phyloP scores from a whole-genome alignment of 1,140 invertebrate species.

The Cecropterus lyciades region DNA sequence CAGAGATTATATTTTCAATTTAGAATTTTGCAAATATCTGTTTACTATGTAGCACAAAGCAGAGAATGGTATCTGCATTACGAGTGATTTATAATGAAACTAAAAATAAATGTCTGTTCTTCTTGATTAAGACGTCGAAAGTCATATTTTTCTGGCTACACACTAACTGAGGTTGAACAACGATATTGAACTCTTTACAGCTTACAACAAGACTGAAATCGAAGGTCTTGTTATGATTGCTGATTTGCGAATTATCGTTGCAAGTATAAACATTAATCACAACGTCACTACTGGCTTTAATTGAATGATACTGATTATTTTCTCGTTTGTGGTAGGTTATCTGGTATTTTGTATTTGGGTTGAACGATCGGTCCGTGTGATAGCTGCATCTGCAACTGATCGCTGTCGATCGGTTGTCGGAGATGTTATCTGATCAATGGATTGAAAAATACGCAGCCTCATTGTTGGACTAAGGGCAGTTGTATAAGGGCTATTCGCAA shows the following conservation, averaged over 20 bases:
- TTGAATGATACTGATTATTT: conserved; percentile 39
- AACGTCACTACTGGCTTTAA: conserved; percentile 37
- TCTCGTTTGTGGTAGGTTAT: conserved; percentile 43
- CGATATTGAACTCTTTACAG: conserved; percentile 8
- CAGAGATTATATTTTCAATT: neutral
- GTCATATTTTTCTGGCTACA: conserved; percentile 35
- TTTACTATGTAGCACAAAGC: conserved; percentile 11
- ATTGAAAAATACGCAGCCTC: conserved; percentile 36
- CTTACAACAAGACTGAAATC: conserved; percentile 14
- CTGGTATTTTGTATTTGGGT: conserved; percentile 44
- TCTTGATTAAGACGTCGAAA: conserved; percentile 35
- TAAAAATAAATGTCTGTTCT: conserved; percentile 33
- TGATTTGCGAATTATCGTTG: conserved; percentile 27
- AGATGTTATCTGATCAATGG: conserved; percentile 21
- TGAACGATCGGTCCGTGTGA: conserved; percentile 45
- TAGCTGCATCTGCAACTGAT: conserved; percentile 35
- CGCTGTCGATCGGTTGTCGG: conserved; percentile 35
- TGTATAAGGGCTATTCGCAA: conserved; percentile 11
- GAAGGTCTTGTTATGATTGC: neutral
- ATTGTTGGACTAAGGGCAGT: conserved; percentile 28
- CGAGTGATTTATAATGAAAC: conserved; percentile 28
- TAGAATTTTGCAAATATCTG: conserved; percentile 7
- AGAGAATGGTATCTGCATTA: conserved; percentile 16
- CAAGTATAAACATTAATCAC: conserved; percentile 38
- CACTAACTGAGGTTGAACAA: neutral